These are phyloP conservation scores for Trochalopteron elliotii DNA, from an alignment of 2,113 vertebrate genomes.

Conservation along the genomic window DNA sequence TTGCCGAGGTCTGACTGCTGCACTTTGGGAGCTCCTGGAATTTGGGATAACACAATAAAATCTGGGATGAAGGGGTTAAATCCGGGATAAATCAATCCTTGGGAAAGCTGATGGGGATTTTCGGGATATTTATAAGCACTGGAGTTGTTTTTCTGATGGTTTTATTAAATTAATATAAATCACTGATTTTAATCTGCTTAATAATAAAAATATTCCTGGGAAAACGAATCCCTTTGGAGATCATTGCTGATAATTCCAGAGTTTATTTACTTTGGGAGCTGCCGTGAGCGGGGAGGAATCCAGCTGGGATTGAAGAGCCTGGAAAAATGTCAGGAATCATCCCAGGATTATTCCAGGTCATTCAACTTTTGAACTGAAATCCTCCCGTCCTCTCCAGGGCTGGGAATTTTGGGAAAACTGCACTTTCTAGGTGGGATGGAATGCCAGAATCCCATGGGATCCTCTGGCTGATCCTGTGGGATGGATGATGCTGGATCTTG, in stretches of 20 bases:
- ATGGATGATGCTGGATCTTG: too few species aligned
- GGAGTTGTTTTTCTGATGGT: neutral
- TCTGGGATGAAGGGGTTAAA: neutral
- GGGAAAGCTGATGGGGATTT: neutral
- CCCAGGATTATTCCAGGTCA: accelerated
- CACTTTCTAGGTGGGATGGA: accelerated
- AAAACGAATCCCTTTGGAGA: neutral
- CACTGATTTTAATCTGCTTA: neutral
- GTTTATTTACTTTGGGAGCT: neutral
- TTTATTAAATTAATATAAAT: neutral
- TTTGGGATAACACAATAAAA: neutral
- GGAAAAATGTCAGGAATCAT: neutral
- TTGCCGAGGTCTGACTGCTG: neutral
- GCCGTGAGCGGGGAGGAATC: neutral
- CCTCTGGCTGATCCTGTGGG: neutral
- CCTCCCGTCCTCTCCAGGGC: accelerated
- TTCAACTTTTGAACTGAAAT: neutral
- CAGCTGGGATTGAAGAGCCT: neutral
- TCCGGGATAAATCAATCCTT: neutral
- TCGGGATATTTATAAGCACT: neutral
- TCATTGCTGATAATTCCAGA: neutral
- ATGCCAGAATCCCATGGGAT: neutral
- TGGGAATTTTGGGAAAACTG: neutral
- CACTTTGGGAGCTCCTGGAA: neutral
- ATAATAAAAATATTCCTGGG: neutral